Evolutionary conservation across 2,888 invertebrate species (phyloP).

Genomic region (Phortica okadai): DNA sequence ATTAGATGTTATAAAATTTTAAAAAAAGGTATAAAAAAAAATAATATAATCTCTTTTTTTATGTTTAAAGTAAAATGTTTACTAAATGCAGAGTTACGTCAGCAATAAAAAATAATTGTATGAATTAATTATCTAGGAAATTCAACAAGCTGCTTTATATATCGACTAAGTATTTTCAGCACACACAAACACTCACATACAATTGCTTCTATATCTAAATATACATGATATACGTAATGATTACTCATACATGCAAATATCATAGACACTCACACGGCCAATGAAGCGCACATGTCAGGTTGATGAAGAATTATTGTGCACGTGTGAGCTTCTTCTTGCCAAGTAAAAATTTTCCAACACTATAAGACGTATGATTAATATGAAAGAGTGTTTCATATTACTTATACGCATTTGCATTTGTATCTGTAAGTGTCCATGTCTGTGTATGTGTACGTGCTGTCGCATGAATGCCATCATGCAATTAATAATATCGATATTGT

Average conservation of each 20-base stretch:
- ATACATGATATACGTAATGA: constrained; percentile 30
- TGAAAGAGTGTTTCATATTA: constrained; percentile 45
- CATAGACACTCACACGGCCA: not conserved
- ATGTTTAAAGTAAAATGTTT: not conserved
- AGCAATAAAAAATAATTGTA: constrained; percentile 68
- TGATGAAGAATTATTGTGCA: constrained; percentile 56
- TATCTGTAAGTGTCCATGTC: not conserved
- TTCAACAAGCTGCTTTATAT: constrained; percentile 23
- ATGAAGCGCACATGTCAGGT: constrained; percentile 22
- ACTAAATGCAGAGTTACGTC: constrained; percentile 54
- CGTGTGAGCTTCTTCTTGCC: constrained; percentile 41
- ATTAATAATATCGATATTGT: constrained; percentile 1
- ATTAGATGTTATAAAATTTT: not conserved
- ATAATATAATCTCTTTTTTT: not conserved
- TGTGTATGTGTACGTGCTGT: not conserved
- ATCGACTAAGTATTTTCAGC: not conserved
- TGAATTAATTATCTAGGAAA: constrained; percentile 62
- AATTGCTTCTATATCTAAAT: constrained; percentile 36
- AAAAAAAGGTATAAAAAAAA: not conserved
- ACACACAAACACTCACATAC: constrained; percentile 31
- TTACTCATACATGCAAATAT: not conserved
- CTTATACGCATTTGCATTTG: constrained; percentile 40
- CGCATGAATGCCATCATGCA: not conserved
- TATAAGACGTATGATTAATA: constrained; percentile 51
- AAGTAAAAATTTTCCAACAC: not conserved